Base-by-base conservation (phyloP, 1,140 invertebrate genomes). In the Lordiphosa collinella region DNA sequence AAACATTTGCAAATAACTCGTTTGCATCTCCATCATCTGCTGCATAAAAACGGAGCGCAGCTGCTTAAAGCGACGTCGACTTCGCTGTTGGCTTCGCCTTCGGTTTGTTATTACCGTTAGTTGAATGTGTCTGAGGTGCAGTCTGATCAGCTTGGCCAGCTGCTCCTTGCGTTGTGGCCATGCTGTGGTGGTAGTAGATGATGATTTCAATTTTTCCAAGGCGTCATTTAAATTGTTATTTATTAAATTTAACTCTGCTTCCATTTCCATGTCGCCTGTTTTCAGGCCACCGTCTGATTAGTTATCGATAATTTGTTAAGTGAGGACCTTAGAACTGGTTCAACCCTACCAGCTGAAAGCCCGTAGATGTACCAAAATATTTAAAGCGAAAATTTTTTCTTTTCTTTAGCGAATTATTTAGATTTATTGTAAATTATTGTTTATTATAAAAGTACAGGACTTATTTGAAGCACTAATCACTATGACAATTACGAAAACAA, bases 11-110 rank as follows among this genome's bases (percentile, higher is more conserved):
- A 80, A 2, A 43, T 87, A 87, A 22, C 50, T 67, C 1, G 58
- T 60, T 6, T 87, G 72, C 50, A 87, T 47, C 9, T 87, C 46
- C 7, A 85, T 54, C 62, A 87, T 60, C 36, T 87, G 74, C 4
- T 76, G 65, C 57, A 87, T 60, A 12, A 73, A 87, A 11, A 79
- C 65, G 4, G 58, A 44, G 0, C 78, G 84, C 38, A 87, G 11
- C 10, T 62, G 55, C 32, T 47, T 57, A 1, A 72, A 25, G 0
- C 71, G 54, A 2, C 62, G 36, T 14, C 62, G 59, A 6, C 52
- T 29, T 1, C 67, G 51, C 11, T 87, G 78, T 14, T 76, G 78
- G 0, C 58, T 35, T 7, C 64, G 65, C 2, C 78, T 54, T 4
- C 84, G 67, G 8, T 50, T 48, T 5, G 58, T 56, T 6, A 87